Evolutionary conservation across 2,797 vertebrate species (phyloP), one percentile per base, ranked within the genome.

Genomic region (Sebastes steindachneri): DNA sequence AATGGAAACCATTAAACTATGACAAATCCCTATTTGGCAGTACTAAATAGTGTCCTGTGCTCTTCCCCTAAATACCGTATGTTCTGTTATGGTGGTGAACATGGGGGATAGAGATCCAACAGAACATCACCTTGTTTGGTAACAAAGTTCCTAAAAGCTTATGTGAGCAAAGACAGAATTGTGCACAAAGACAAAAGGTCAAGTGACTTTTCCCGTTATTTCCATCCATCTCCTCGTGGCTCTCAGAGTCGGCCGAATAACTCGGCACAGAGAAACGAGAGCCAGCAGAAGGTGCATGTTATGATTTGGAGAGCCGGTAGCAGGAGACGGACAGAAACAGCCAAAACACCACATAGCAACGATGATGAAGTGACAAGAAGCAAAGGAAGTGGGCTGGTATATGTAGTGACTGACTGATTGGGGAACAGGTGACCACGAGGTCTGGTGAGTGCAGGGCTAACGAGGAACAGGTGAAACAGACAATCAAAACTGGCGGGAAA

Each of bases 121-220:
- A 68, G 53, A 73, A 69, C 62, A 76, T 83, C 25, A 65, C 69
- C 58, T 79, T 85, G 66, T 83, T 81, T 81, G 63, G 64, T 77
- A 79, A 72, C 54, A 69, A 35, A 54, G 28, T 62, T 54, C 8
- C 2, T 63, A n/a, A 77, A 72, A 66, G 59, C 28, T 53, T 66
- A 53, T 45, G 31, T 45, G 51, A 80, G 63, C 23, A 26, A 25
- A 21, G 68, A 74, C 15, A 57, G 14, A 70, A 35, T 4, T 63
- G 58, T 57, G 58, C 23, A 29, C 31, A 51, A 55, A 58, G 41
- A 65, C 19, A 72, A 77, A 48, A 69, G 33, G 69, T 82, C 75
- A 84, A 45, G 23, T 33, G 53, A 59, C 26, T 53, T 35, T 66
- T 29, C 3, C 68, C 28, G 6, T 69, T 58, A 66, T 62, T 75